phyloP scores from a whole-genome alignment of 2,888 invertebrate genomes.

The Rhogogaster chlorosoma region DNA sequence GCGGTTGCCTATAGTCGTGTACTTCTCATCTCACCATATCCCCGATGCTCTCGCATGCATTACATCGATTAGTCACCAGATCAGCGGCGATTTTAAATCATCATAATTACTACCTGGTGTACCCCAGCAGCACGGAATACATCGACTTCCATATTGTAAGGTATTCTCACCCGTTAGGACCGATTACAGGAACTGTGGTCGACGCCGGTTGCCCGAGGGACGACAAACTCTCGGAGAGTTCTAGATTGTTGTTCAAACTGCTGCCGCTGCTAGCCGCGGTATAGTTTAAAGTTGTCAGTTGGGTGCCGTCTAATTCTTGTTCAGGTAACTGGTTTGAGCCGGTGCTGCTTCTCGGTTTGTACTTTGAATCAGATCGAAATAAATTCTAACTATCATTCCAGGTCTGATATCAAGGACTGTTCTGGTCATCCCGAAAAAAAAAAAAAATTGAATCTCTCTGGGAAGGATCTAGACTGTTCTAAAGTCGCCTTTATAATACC shows the following conservation, averaged over 20 bases:
- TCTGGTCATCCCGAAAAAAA: not conserved
- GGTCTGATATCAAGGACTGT: not conserved
- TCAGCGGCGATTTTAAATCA: slow-evolving; percentile 18
- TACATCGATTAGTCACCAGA: slow-evolving; percentile 34
- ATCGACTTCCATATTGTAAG: slow-evolving; percentile 10
- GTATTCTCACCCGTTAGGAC: slow-evolving; percentile 73
- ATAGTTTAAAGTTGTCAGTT: slow-evolving; percentile 72
- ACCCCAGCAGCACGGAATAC: slow-evolving; percentile 39
- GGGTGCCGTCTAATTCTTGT: slow-evolving; percentile 69
- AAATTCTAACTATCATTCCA: not conserved
- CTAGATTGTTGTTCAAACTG: slow-evolving; percentile 74
- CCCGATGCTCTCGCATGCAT: not conserved
- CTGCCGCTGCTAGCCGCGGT: slow-evolving; percentile 69
- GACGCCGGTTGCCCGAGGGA: slow-evolving; percentile 67
- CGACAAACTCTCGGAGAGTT: slow-evolving; percentile 62
- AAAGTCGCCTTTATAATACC: slow-evolving; percentile 75
- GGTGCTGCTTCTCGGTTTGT: slow-evolving; percentile 66
- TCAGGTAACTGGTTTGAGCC: slow-evolving; percentile 60
- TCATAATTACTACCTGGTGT: slow-evolving; percentile 37
- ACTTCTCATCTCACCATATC: not conserved
- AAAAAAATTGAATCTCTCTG: slow-evolving; percentile 5
- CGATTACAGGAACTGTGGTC: slow-evolving; percentile 69
- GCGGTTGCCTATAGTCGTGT: not conserved
- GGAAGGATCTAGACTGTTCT: not conserved
- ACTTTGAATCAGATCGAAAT: slow-evolving; percentile 57